Conservation (phyloP, 1,140 invertebrate species). For the Muscidifurax raptorellus region DNA sequence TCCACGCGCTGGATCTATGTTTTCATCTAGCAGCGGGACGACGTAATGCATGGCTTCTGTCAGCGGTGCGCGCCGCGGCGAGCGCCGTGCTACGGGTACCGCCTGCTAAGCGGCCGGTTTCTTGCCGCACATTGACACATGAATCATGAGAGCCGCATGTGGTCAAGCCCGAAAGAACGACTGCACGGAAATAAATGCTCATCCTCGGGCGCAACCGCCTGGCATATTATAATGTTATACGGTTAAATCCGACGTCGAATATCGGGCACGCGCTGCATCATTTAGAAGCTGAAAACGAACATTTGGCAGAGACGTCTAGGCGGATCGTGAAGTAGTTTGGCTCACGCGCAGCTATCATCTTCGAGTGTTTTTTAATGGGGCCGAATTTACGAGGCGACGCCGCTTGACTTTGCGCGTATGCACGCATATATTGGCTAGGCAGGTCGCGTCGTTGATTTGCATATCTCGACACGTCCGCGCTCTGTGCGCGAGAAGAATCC, state of each 20-base stretch:
- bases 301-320: too few species aligned
- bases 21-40: slow-evolving; percentile 26
- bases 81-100: slow-evolving; percentile 6
- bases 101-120: slow-evolving; percentile 28
- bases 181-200: slow-evolving; percentile 40
- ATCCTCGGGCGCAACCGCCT: neutral
- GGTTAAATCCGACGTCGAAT: neutral
- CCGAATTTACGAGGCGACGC: neutral
- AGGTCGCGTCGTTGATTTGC: slow-evolving; percentile 9
- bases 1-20: neutral
- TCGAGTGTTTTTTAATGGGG: slow-evolving; percentile 11
- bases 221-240: slow-evolving; percentile 36
- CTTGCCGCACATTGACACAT: slow-evolving; percentile 50
- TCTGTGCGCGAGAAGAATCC: neutral
- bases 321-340: neutral
- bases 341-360: neutral
- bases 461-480: slow-evolving; percentile 12
- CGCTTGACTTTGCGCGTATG: neutral
- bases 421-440: neutral
- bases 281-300: neutral
- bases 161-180: slow-evolving; percentile 11
- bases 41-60: slow-evolving; percentile 47
- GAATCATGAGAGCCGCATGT: slow-evolving; percentile 52
- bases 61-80: slow-evolving; percentile 13
- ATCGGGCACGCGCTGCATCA: neutral